Conservation (phyloP, 2,888 invertebrate species). For the Blomia tropicalis region DNA sequence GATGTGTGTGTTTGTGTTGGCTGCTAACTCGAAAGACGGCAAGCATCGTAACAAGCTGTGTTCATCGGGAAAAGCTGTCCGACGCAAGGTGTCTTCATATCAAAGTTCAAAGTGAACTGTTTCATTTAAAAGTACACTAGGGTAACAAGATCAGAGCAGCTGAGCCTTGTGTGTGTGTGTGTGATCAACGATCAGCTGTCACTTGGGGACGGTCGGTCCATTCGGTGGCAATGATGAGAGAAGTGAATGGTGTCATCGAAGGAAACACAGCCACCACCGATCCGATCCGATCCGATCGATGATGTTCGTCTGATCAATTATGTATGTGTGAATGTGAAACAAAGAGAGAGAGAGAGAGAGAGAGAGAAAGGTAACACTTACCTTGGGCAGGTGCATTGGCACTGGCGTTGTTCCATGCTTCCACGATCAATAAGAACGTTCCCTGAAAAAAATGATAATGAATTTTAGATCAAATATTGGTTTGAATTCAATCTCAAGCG, state of each 20-base stretch:
- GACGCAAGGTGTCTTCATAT: constrained; percentile 2
- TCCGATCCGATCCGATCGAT: too few relatives aligned
- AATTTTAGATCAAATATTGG: constrained; percentile 4
- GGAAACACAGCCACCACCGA: too few relatives aligned
- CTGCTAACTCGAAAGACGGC: not conserved
- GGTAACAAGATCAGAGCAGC: not conserved
- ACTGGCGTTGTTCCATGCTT: constrained; percentile 54
- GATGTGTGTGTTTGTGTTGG: constrained; percentile 1
- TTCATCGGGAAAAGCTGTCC: not conserved
- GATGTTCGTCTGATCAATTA: too few relatives aligned
- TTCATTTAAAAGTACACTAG: constrained; percentile 5
- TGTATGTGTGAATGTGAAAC: not conserved
- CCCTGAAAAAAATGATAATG: constrained; percentile 51
- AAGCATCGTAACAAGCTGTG: not conserved
- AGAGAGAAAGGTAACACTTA: constrained; percentile 34
- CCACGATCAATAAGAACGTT: constrained; percentile 87
- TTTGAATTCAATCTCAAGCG: not conserved
- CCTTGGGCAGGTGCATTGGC: constrained; percentile 39
- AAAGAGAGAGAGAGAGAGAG: not conserved
- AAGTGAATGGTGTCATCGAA: constrained; percentile 8
- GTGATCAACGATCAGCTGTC: constrained; percentile 8
- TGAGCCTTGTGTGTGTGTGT: not conserved
- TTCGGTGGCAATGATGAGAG: not conserved
- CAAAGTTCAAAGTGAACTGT: not conserved
- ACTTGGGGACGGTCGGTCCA: not conserved